Evolutionary conservation across 1,140 invertebrate species (phyloP).

Genomic region (Chironomus tepperi): DNA sequence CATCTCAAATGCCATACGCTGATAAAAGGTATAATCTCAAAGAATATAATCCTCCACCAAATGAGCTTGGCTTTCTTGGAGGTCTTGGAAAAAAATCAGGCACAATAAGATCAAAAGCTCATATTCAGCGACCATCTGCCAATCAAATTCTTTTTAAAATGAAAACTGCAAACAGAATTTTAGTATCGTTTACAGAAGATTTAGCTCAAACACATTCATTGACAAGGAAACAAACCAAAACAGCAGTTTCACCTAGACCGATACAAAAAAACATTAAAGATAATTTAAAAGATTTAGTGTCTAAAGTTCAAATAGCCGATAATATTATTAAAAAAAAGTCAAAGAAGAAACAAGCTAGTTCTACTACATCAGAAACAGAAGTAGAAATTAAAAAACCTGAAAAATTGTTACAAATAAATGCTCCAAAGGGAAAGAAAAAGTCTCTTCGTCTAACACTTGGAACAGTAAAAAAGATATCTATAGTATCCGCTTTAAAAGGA

Average conservation of each 20-base stretch:
- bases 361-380: not conserved
- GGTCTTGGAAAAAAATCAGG: not conserved
- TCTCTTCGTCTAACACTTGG: not conserved
- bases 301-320: not conserved
- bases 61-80: constrained; percentile 15
- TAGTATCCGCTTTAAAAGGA: not conserved
- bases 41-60: constrained; percentile 20
- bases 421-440: not conserved
- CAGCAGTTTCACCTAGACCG: not conserved
- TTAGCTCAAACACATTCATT: not conserved
- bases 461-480: not conserved
- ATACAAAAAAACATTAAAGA: not conserved
- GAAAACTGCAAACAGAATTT: constrained; percentile 20
- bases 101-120: not conserved
- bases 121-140: constrained; percentile 15
- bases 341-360: not conserved
- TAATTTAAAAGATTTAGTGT: not conserved
- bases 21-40: constrained; percentile 5
- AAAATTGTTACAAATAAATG: not conserved
- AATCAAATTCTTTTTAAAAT: constrained; percentile 17
- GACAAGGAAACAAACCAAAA: not conserved
- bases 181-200: constrained; percentile 22
- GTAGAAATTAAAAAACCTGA: not conserved
- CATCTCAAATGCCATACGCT: not conserved
- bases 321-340: not conserved